These are phyloP conservation scores for Spheniscus mendiculus DNA, from an alignment of 2,113 vertebrate species.

Conservation along the genomic window DNA sequence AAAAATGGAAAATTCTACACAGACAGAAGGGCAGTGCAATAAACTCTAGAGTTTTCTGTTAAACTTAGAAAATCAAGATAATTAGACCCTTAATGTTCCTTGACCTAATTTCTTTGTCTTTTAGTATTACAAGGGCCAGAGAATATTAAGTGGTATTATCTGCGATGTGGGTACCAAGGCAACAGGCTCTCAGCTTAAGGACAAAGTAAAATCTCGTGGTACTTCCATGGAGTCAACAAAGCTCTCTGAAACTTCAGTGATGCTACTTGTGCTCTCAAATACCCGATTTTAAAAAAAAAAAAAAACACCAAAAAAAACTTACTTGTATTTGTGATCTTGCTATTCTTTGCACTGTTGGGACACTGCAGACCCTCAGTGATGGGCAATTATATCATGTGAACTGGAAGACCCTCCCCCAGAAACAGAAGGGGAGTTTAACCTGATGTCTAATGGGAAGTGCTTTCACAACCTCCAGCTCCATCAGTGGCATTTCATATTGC, in stretches of 20 bases:
- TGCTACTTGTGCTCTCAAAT: background rate
- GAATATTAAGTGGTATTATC: background rate
- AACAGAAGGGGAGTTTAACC: background rate
- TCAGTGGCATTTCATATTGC: background rate
- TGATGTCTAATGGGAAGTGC: background rate
- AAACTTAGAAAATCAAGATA: background rate
- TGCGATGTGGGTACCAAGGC: background rate
- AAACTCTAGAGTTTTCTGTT: background rate
- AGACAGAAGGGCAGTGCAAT: background rate
- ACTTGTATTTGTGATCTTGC: background rate
- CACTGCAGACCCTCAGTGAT: background rate
- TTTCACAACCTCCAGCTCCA: background rate
- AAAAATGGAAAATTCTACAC: background rate
- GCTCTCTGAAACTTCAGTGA: background rate
- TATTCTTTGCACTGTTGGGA: background rate
- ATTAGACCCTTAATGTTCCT: constrained; percentile 1
- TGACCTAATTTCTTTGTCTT: constrained; percentile 2
- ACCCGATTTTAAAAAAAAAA: no score
- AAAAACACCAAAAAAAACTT: no score
- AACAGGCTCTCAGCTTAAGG: background rate
- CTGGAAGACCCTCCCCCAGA: background rate
- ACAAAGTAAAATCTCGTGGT: background rate
- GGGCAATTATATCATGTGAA: rapidly evolving
- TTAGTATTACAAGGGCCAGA: background rate
- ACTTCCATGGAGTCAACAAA: background rate